Percentiles rank a stretch among this genome's conserved stretches.
Conservation (phyloP, 35 echinoderm and acorn worm genomes). For the Strongylocentrotus purpuratus region DNA sequence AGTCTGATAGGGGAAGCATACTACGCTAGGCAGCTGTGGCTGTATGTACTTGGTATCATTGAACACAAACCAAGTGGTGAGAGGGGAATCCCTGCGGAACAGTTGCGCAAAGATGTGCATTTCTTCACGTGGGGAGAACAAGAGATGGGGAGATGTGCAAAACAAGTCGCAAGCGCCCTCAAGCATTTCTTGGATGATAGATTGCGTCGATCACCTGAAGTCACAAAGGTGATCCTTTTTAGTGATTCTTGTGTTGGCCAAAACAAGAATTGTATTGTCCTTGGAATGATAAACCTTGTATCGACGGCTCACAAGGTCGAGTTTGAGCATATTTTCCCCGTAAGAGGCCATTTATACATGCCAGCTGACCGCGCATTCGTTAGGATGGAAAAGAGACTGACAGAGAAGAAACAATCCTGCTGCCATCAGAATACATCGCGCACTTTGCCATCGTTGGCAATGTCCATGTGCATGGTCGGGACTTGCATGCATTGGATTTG, state of each 20-base stretch:
- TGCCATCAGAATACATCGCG: constrained; percentile 54
- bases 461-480: constrained; percentile 42
- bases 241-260: constrained; percentile 69
- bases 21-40: constrained; percentile 57
- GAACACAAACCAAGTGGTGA: constrained; percentile 38
- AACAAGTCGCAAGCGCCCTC: constrained; percentile 57
- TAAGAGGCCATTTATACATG: constrained; percentile 60
- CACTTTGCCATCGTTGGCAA: constrained; percentile 50
- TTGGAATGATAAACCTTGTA: constrained; percentile 45
- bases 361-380: constrained; percentile 60
- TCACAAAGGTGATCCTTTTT: constrained; percentile 57
- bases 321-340: constrained; percentile 39
- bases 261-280: constrained; percentile 61
- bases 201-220: background rate
- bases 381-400: constrained; percentile 51
- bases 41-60: constrained; percentile 56
- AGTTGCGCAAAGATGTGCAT: constrained; percentile 34
- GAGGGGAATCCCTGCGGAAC: constrained; percentile 27
- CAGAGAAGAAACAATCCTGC: constrained; percentile 54
- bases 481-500: constrained; percentile 54
- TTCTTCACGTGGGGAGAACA: constrained; percentile 64
- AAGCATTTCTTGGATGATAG: background rate
- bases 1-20: constrained; percentile 62
- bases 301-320: constrained; percentile 17
- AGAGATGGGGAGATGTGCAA: constrained; percentile 53